A percentile compares a stretch with the other conserved stretches of the same genome.
These are phyloP conservation scores for Spodoptera picta DNA, from an alignment of 2,888 invertebrate genomes.

Conservation along the genomic window DNA sequence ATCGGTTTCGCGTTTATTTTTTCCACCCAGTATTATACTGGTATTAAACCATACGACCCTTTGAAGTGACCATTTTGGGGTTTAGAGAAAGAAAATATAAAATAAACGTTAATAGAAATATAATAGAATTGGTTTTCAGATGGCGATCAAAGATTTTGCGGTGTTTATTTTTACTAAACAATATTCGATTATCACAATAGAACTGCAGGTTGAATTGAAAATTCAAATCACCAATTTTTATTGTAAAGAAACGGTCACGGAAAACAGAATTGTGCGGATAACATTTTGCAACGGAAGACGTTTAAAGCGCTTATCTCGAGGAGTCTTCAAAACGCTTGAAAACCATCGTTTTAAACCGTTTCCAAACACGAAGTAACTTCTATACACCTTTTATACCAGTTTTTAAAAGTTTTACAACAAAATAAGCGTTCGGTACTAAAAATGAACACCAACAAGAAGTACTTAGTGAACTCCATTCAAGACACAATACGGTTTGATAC, in stretches of 20 bases:
- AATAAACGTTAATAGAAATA: too few relatives aligned
- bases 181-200: too few relatives aligned
- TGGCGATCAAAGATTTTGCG: too few relatives aligned
- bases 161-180: too few relatives aligned
- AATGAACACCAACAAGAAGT: slow-evolving; percentile 41
- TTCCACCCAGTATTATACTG: slow-evolving; percentile 18
- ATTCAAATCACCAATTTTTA: too few relatives aligned
- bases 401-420: slow-evolving; percentile 38
- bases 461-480: slow-evolving; percentile 42
- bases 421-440: slow-evolving; percentile 42
- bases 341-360: slow-evolving; percentile 38
- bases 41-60: neutral
- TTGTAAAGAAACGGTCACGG: too few relatives aligned
- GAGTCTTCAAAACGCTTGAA: slow-evolving; percentile 32
- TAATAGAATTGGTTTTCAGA: too few relatives aligned
- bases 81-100: too few relatives aligned
- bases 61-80: too few relatives aligned
- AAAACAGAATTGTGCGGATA: neutral
- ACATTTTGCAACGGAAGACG: neutral
- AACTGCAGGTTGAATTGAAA: too few relatives aligned
- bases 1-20: slow-evolving; percentile 30
- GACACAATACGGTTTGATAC: slow-evolving; percentile 53
- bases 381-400: slow-evolving; percentile 19
- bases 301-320: slow-evolving; percentile 6
- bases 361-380: slow-evolving; percentile 37